Evolutionary conservation across 2,113 vertebrate species (phyloP), one percentile per base, ranked within the genome.

Genomic region (Nicator chloris): DNA sequence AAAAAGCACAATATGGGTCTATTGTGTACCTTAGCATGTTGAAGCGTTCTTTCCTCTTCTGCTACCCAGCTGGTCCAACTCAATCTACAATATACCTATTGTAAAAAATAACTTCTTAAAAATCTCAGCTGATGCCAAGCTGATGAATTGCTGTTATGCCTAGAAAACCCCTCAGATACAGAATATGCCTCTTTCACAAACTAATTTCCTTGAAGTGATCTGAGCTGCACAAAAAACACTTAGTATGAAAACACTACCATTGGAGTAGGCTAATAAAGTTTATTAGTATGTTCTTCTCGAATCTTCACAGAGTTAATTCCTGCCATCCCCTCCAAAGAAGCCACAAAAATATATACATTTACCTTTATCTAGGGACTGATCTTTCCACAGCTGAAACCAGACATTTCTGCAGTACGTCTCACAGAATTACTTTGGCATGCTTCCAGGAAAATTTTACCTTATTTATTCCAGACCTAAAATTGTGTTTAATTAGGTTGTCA

Each of bases 381-480:
- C 90, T 54, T 54, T 53, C 95, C 88, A 89, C 23, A 93, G 47
- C 3, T 94, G 70, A 95, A 65, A 53, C 31, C 68, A 84, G 56
- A 69, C 50, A 66, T 69, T 82, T 96, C 82, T 94, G 93, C 80
- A 68, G 50, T 53, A 87, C 40, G 39, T 88, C 88, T 96, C 42
- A 87, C 63, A 88, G 53, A 79, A 78, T 63, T 79, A 53, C 42
- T 90, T 31, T 57, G 50, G 63, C 51, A 61, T 42, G 10, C 80
- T 84, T 90, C 93, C 77, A 95, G 66, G 44, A 95, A 89, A 77
- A 72, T 47, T 96, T 72, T 50, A 76, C 40, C 12, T 91, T 95
- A 71, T 49, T 91, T 87, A 93, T 90, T 83, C 70, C 95, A 85
- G 76, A 75, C 45, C 51, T 80, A 83, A 93, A 96, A 82, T 75